Evolutionary conservation across 2,888 invertebrate species (phyloP), one percentile per base, ranked within the genome.

Genomic region (Dromius quadrimaculatus): DNA sequence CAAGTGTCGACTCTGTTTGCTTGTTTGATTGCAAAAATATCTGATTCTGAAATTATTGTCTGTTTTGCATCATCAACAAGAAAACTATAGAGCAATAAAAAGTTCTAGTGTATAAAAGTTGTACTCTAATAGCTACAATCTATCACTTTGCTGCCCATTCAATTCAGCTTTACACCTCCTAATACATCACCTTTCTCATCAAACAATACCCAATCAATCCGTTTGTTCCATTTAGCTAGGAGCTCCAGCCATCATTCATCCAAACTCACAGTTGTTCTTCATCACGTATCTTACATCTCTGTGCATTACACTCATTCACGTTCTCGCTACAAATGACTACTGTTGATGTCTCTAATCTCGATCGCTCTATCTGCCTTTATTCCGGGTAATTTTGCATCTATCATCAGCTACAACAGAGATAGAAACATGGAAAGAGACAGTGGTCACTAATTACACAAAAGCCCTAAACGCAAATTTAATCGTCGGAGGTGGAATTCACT

Each of bases 301-400:
- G 6, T 41, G 15, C 2, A 15, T 11, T 15, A 6, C 41, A 15
- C 36, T 15, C 41, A 15, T 11, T 11, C 4, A 13, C 13, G 15
- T 41, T 41, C 13, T 15, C 41, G 15, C 13, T 41, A 6, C 41
- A 61, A 61, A 36, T 34, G 36, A 38, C 38, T 3, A 8, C 11
- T 38, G 20, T 11, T 36, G 59, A 61, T 19, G 34, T 34, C 15
- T 61, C 36, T 61, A 61, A 61, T 61, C 34, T 20, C 11, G 59
- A 23, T 8, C 32, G 59, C 36, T 61, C 36, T 38, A 38, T 61
- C 59, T 61, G 59, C 36, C 34, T 59, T 59, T 19, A 59, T 59
- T 59, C 59, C 59, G 36, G 34, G 20, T 61, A 61, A 61, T 61
- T 61, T 61, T 38, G 36, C 59, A 61, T 38, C 59, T 61, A 38